These are phyloP conservation scores for Ommatoiulus sabulosus DNA, from an alignment of 2,888 invertebrate genomes.

Conservation along the genomic window DNA sequence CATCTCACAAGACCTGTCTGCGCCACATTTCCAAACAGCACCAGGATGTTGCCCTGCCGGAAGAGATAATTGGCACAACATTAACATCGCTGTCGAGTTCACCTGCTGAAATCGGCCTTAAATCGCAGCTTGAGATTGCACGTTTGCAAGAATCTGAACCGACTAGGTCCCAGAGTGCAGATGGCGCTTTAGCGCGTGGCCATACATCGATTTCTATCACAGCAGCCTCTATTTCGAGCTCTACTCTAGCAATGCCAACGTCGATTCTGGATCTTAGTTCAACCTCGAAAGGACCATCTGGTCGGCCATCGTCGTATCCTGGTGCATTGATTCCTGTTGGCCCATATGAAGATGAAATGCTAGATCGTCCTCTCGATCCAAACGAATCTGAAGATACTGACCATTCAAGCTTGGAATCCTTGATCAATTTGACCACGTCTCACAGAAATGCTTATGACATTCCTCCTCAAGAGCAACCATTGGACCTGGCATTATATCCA, in stretches of 20 bases:
- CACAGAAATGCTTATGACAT: constrained; percentile 57
- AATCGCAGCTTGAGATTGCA: background rate
- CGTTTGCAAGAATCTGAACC: background rate
- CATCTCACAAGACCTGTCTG: constrained; percentile 67
- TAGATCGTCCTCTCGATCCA: constrained; percentile 58
- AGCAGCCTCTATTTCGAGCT: background rate
- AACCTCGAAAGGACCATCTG: background rate
- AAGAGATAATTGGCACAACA: background rate
- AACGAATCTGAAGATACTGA: constrained; percentile 59
- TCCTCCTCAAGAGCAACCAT: constrained; percentile 62
- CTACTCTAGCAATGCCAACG: background rate
- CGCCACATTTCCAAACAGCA: constrained; percentile 68
- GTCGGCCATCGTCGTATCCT: constrained; percentile 7
- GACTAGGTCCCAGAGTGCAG: background rate
- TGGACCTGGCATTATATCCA: constrained; percentile 72
- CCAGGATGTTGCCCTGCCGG: constrained; percentile 62
- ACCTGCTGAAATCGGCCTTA: background rate
- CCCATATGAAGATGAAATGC: background rate
- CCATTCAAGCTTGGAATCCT: constrained; percentile 79
- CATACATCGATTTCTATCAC: background rate
- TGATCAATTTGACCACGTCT: constrained; percentile 56
- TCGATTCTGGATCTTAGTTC: constrained; percentile 55
- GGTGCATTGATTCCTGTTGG: background rate
- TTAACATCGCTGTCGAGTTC: background rate
- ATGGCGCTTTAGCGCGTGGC: background rate